Base-by-base conservation (phyloP, 2,888 invertebrate species). In the Sphaerophoria taeniata region DNA sequence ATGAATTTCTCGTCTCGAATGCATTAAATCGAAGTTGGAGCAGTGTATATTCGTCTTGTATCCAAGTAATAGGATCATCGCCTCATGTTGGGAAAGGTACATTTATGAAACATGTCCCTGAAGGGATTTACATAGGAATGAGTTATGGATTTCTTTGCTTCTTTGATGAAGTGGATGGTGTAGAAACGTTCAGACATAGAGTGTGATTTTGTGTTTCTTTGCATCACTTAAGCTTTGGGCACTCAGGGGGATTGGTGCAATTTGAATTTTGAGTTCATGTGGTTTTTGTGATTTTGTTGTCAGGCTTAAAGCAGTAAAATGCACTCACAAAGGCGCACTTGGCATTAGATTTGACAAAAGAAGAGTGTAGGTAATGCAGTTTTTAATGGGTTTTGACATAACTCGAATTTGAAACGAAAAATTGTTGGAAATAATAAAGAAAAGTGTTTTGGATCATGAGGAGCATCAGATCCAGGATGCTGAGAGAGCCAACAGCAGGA, bases 41-140 rank as follows among this genome's bases (percentile, higher is more conserved):
- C 49, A 53, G 51, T 65, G 51, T 65, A 71, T 79, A 24, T 65
- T 70, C 74, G 53, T 33, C 69, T 47, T 24, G 24, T 24, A 24
- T 33, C 47, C 9, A 63, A 74, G 78, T 71, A 79, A 78, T 83
- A 67, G 74, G 65, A 74, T 71, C 71, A 63, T 0, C 4, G n/a
- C 7, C 4, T 9, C 14, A 39, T 39, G 34, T 34, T 49, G 43
- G 24, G 7, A 39, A 36, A 58, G 49, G 49, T 47, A 75, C 67
- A 79, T 74, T 39, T 11, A 11, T 9, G 61, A 61, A 80, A 56
- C 74, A 61, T 75, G 58, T 79, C 79, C 71, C 84, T 75, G 33
- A n/a, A 75, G 75, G 70, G 67, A 67, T 76, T 71, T 39, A 39
- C 24, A 74, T 67, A 70, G 71, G 70, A 79, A 80, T 75, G 84